Base-by-base conservation (phyloP, 2,888 invertebrate genomes). In the Galerucella pusilla region DNA sequence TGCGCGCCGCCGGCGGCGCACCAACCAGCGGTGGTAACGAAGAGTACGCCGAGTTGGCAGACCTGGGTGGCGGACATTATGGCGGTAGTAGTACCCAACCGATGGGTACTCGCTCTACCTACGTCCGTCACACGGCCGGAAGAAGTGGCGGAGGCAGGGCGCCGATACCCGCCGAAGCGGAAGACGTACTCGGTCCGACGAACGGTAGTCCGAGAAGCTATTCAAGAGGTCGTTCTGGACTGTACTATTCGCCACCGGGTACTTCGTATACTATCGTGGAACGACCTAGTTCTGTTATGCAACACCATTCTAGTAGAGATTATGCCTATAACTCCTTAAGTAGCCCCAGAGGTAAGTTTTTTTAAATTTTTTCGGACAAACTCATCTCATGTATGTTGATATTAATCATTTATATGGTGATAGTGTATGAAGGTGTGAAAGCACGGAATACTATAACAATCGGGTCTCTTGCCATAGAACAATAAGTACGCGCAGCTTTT, bases 261-360 rank as follows among this genome's bases (percentile, higher is more conserved):
- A 96, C 96, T 80, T 95, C 94, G 75, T 96, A 96, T 88, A 96
- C 96, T 85, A 96, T 96, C 87, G 93, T 96, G 84, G 96, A 96
- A 88, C 90, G 95, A 78, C 93, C 93, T 77, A 92, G 93, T 79
- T 93, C 92, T 82, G 92, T 92, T 66, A 85, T 87, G 85, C 86
- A 87, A 75, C 92, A 92, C 80, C 92, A 92, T 84, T 76, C 84
- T 35, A 78, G 82, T 46, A 82, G 86, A 76, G 86, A 86, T 45
- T 80, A 82, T 59, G 84, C 86, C 74, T 86, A 85, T 91, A 93
- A 81, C 91, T 92, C 85, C 78, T 75, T 84, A 66, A 83, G 83
- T 70, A 85, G 85, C 81, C 86, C 86, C 70, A 85, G 86, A 83
- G 87, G 87, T 86, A 77, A 80, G 81, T 66, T 66, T 54, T 20